phyloP scores from a whole-genome alignment of 1,140 invertebrate species.

The Mercenaria mercenaria region DNA sequence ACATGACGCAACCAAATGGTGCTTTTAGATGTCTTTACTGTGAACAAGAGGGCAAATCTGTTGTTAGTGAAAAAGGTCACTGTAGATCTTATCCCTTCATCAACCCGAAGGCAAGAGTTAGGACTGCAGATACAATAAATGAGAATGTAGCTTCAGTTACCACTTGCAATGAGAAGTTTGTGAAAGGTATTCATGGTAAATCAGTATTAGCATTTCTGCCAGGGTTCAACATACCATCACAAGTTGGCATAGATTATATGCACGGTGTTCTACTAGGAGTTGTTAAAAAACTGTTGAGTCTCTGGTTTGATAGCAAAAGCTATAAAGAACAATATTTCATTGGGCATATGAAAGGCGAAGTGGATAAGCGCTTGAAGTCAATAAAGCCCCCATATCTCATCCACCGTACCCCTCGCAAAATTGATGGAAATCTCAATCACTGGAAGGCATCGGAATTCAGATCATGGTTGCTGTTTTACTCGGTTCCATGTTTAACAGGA shows the following conservation, averaged over 20 bases:
- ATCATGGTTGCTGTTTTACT: conserved; percentile 63
- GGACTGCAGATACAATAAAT: conserved; percentile 8
- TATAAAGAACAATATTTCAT: not conserved
- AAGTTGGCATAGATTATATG: conserved; percentile 39
- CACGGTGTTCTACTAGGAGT: conserved; percentile 27
- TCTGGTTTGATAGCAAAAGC: conserved; percentile 16
- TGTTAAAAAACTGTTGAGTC: not conserved
- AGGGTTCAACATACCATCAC: conserved; percentile 3
- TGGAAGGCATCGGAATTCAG: conserved; percentile 69
- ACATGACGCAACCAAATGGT: conserved; percentile 48
- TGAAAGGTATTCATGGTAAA: not conserved
- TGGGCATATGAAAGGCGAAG: not conserved
- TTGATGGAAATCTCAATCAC: conserved; percentile 16
- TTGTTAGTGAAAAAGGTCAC: not conserved
- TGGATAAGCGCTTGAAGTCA: not conserved
- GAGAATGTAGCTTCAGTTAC: conserved; percentile 16
- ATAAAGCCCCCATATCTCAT: conserved; percentile 4
- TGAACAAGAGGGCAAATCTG: not conserved
- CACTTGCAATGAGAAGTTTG: not conserved
- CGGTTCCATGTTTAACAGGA: conserved; percentile 56
- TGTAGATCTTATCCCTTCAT: not conserved
- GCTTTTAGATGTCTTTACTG: conserved; percentile 44
- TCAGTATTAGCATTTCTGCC: not conserved
- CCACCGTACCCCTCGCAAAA: not conserved
- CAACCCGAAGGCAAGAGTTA: conserved; percentile 28